Evolutionary conservation across 64 coral and sea anemone species (phyloP).

Genomic region (Pocillopora damicornis): DNA sequence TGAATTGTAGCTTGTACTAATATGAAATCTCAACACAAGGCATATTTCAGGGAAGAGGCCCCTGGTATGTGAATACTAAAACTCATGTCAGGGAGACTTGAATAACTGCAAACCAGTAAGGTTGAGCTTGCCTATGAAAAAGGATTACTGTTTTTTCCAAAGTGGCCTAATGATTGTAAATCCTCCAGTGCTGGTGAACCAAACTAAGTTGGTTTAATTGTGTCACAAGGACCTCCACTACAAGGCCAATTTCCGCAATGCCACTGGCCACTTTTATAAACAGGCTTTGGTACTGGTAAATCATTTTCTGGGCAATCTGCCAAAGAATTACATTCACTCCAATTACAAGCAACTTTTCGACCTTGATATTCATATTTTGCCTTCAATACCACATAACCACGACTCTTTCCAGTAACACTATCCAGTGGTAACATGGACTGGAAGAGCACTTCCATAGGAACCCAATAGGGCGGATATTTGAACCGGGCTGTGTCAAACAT

Average conservation of each 20-base stretch:
- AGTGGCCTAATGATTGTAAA: too few relatives aligned
- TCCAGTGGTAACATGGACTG: constrained; percentile 71
- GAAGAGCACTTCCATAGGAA: constrained; percentile 67
- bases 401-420: constrained; percentile 65
- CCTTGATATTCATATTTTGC: constrained; percentile 56
- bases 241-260: neutral
- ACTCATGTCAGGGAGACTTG: too few relatives aligned
- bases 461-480: constrained; percentile 94
- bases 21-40: too few relatives aligned
- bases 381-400: constrained; percentile 66
- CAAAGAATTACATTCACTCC: neutral
- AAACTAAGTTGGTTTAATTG: neutral
- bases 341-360: constrained; percentile 49
- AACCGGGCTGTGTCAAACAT: constrained; percentile 90
- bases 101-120: too few relatives aligned
- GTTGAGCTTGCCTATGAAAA: too few relatives aligned
- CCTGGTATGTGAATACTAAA: too few relatives aligned
- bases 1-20: too few relatives aligned
- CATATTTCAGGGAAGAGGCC: too few relatives aligned
- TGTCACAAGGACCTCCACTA: neutral
- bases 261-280: constrained; percentile 16
- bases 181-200: neutral
- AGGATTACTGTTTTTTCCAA: too few relatives aligned
- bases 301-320: neutral
- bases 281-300: constrained; percentile 26